Evolutionary conservation across 2,797 vertebrate genomes (phyloP).

Genomic region (Ptychobarbus kaznakovi): DNA sequence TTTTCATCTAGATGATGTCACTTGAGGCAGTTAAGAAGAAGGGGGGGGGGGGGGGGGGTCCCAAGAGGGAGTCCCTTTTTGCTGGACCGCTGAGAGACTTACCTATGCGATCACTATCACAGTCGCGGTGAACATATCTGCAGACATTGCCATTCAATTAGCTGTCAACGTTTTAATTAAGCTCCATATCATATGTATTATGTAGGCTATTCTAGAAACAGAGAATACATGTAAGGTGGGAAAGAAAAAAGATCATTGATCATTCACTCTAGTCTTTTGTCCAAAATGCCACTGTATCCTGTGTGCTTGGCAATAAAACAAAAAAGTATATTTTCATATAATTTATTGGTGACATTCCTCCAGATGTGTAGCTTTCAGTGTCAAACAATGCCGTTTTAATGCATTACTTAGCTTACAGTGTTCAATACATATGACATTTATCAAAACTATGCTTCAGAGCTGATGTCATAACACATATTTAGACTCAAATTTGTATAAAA

Average conservation of each 20-base stretch:
- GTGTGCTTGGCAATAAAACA: background rate
- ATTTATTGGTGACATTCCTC: conserved; percentile 68
- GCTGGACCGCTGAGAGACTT: background rate
- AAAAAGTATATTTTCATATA: conserved; percentile 41
- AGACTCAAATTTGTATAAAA: conserved; percentile 25
- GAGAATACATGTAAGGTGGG: background rate
- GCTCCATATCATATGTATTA: background rate
- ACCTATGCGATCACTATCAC: conserved; percentile 34
- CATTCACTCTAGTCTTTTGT: background rate
- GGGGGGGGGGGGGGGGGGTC: conserved; percentile 15
- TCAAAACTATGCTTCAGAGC: conserved; percentile 47
- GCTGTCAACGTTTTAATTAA: conserved; percentile 2
- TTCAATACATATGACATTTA: conserved; percentile 52
- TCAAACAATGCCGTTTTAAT: conserved; percentile 46
- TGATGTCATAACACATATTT: conserved; percentile 28
- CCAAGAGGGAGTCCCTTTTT: conserved; percentile 17
- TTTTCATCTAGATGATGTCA: conserved; percentile 18
- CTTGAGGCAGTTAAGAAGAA: conserved; percentile 17
- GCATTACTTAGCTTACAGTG: conserved; percentile 56
- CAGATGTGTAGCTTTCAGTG: conserved; percentile 62
- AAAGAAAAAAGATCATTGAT: background rate
- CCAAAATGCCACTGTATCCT: background rate
- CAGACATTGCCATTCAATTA: background rate
- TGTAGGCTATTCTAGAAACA: background rate
- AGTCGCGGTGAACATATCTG: conserved; percentile 6